These are phyloP conservation scores for Semaprochilodus insignis DNA, from an alignment of 2,797 vertebrate species.

Conservation along the genomic window DNA sequence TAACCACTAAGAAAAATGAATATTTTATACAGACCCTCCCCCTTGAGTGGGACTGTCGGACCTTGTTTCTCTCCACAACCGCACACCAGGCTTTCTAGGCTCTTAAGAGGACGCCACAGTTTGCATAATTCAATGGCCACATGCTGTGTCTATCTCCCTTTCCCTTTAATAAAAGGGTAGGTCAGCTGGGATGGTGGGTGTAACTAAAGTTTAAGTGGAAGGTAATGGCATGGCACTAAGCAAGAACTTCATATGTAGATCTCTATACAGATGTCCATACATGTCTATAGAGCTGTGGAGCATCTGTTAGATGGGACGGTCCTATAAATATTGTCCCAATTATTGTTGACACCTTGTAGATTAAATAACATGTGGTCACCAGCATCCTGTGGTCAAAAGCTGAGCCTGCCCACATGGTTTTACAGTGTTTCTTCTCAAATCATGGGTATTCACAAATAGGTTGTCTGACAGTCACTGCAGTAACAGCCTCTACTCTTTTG, in stretches of 20 bases:
- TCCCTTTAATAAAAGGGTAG: conserved; percentile 65
- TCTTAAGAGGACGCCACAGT: conserved; percentile 73
- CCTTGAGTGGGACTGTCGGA: conserved; percentile 75
- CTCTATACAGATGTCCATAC: not conserved
- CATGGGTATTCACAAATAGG: too few relatives aligned
- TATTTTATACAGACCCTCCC: conserved; percentile 78
- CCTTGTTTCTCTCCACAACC: conserved; percentile 78
- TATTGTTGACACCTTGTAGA: too few relatives aligned
- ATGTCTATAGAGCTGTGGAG: not conserved
- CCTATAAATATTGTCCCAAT: too few relatives aligned
- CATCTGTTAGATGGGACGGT: not conserved
- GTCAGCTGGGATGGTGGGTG: conserved; percentile 66
- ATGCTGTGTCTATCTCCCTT: conserved; percentile 68
- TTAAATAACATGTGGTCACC: too few relatives aligned
- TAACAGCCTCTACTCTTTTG: too few relatives aligned
- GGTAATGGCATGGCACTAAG: conserved; percentile 20
- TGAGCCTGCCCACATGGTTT: too few relatives aligned
- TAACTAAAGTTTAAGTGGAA: conserved; percentile 13
- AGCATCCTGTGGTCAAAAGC: too few relatives aligned
- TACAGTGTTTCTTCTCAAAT: too few relatives aligned
- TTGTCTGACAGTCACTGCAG: too few relatives aligned
- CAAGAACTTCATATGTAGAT: not conserved
- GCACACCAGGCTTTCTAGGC: conserved; percentile 70
- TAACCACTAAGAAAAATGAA: conserved; percentile 80
- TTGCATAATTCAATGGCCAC: conserved; percentile 82